Percentiles rank a stretch among this genome's conserved stretches.
These are phyloP conservation scores for Pinctada fucata DNA, from an alignment of 2,888 invertebrate genomes.

Conservation along the genomic window DNA sequence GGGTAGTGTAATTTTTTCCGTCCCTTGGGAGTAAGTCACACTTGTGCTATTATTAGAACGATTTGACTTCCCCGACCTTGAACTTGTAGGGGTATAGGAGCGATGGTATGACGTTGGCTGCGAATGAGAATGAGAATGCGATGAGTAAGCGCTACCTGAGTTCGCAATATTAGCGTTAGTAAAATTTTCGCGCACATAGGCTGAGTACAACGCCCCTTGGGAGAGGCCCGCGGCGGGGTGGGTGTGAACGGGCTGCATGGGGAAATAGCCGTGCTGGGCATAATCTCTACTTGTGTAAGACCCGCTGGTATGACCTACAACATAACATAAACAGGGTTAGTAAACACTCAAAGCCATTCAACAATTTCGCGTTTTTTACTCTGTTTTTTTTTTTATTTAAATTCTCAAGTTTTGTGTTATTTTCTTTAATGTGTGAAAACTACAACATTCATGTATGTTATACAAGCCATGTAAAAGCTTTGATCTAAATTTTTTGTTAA, in stretches of 20 bases:
- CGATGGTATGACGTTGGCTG: slow-evolving; percentile 70
- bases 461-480: too few relatives aligned
- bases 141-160: slow-evolving; percentile 63
- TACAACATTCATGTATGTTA: too few relatives aligned
- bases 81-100: slow-evolving; percentile 72
- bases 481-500: too few relatives aligned
- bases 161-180: slow-evolving; percentile 46
- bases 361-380: too few relatives aligned
- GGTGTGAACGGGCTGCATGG: slow-evolving; percentile 71
- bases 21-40: slow-evolving; percentile 68
- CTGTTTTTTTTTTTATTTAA: too few relatives aligned
- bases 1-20: slow-evolving; percentile 70
- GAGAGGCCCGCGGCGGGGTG: slow-evolving; percentile 40
- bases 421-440: too few relatives aligned
- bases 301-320: slow-evolving; percentile 11
- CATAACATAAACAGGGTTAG: background rate
- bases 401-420: too few relatives aligned
- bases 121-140: slow-evolving; percentile 49
- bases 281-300: slow-evolving; percentile 15
- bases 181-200: slow-evolving; percentile 58
- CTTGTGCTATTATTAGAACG: slow-evolving; percentile 68
- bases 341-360: too few relatives aligned
- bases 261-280: slow-evolving; percentile 71
- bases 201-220: slow-evolving; percentile 62
- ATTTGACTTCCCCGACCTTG: slow-evolving; percentile 71